These are phyloP conservation scores for Apostichopus leukothele DNA, from an alignment of 53 echinoderm and acorn worm genomes.

Conservation along the genomic window DNA sequence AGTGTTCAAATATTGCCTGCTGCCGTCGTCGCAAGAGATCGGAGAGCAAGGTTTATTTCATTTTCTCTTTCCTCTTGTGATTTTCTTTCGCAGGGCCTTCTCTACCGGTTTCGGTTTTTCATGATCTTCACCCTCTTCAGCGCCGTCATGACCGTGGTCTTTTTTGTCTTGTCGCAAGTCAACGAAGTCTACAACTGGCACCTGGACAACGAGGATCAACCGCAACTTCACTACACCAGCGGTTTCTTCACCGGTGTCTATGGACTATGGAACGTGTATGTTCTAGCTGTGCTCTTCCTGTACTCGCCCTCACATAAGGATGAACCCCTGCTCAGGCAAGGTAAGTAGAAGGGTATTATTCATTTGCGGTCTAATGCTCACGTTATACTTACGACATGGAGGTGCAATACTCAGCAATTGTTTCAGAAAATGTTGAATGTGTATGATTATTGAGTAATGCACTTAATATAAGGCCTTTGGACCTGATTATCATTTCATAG, in stretches of 20 bases:
- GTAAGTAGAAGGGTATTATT: slow-evolving; percentile 43
- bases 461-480: too few relatives aligned
- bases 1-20: too few relatives aligned
- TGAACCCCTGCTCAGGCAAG: slow-evolving; percentile 53
- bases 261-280: slow-evolving; percentile 99
- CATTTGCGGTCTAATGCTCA: too few relatives aligned
- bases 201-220: slow-evolving; percentile 61
- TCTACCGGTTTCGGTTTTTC: slow-evolving; percentile 99
- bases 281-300: slow-evolving; percentile 84
- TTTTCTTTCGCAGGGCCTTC: slow-evolving; percentile 66
- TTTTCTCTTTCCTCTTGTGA: neutral
- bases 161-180: slow-evolving; percentile 95
- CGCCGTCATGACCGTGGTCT: slow-evolving; percentile 91
- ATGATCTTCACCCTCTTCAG: slow-evolving; percentile 88
- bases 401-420: too few relatives aligned
- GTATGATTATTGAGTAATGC: too few relatives aligned
- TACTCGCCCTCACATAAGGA: slow-evolving; percentile 97
- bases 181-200: slow-evolving; percentile 74
- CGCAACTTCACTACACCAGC: slow-evolving; percentile 82
- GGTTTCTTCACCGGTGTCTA: slow-evolving; percentile 98
- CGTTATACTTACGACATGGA: too few relatives aligned
- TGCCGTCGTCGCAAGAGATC: too few relatives aligned
- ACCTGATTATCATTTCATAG: too few relatives aligned
- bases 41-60: too few relatives aligned
- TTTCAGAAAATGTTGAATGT: too few relatives aligned